Evolutionary conservation across 2,888 invertebrate genomes (phyloP), one percentile per base, ranked within the genome.

Genomic region (Camponotus fellah): DNA sequence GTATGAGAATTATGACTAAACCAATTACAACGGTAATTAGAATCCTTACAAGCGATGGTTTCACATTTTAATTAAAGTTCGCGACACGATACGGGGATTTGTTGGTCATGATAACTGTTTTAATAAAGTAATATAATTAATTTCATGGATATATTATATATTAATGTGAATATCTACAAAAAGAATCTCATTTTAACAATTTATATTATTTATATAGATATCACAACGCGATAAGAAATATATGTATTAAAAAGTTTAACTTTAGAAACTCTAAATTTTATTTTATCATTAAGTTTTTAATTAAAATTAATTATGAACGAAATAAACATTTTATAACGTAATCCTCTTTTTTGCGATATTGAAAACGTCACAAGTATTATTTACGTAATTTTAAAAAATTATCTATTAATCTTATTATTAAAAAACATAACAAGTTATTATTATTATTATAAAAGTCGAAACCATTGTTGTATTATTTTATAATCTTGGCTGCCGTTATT

Each of bases 21-120:
- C 46, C 49, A 71, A 79, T 79, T 79, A 49, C 46, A 72, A 79
- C 60, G n/a, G 3, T 79, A 68, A 79, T 71, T 79, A 69, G 46
- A 49, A 71, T 37, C 49, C 71, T 71, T 71, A 71, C 12, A 79
- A 6, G 21, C 49, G n/a, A 26, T 9, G 26, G 37, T 17, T 46
- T 76, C 37, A 17, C 34, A 26, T 71, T 79, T 71, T 79, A 79
- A 79, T 79, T 71, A 79, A 79, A 79, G 46, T 79, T 79, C 21
- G 17, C 40, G 49, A 64, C 21, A 43, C n/a, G 32, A 68, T 10
- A 14, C 40, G 12, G 9, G 26, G 17, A n/a, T 71, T 79, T 58
- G 12, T 66, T 72, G 8, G 12, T 32, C 14, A 21, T 62, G 34
- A 62, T 79, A 34, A 60, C 12, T 8, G 0, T 71, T 79, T 71